Base-by-base conservation (phyloP, 2,113 vertebrate genomes). In the Thermophis baileyi region DNA sequence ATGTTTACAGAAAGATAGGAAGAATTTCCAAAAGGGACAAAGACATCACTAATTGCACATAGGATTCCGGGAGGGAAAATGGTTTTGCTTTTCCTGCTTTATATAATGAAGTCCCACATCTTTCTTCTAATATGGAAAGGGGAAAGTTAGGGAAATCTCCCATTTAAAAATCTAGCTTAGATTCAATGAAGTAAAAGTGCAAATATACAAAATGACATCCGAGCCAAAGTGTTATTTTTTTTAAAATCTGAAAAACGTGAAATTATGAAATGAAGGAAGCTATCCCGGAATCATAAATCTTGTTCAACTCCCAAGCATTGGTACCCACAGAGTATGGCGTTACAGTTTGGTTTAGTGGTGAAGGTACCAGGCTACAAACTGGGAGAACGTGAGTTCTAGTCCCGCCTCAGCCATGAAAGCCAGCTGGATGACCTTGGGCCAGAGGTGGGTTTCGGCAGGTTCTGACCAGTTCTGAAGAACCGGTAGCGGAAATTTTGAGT, bases 1-100 rank as follows among this genome's bases (percentile, higher is more conserved):
- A 95, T 95, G 95, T 97, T 97, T 96, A 96, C 55, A 92, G 91
- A 95, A 97, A 96, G 95, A 97, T 97, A 97, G 97, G 97, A 98
- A 98, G 89, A 94, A 91, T 94, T 93, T 94, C 87, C 96, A 95
- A 96, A 96, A 96, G 94, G 24, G 24, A 12, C 9, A 44, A 22
- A 25, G 95, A 92, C 46, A 90, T 88, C 0, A 8, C n/a, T 92
- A 94, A 94, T 88, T 94, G 93, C 74, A 85, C 94, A 87, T 63
- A 35, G 51, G 54, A 93, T 94, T 94, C 95, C 95, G 93, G 91
- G 93, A 97, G 94, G 95, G 96, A 93, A 96, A 92, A 94, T 81
- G 96, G 87, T 69, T 54, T 97, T 49, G 96, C 97, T 97, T 97
- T 97, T 96, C 96, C 95, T 88, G 90, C 89, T 20, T 93, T 85